Evolutionary conservation across 2,888 invertebrate species (phyloP), one percentile per base, ranked within the genome.

Genomic region (Prosopocoilus inquinatus): DNA sequence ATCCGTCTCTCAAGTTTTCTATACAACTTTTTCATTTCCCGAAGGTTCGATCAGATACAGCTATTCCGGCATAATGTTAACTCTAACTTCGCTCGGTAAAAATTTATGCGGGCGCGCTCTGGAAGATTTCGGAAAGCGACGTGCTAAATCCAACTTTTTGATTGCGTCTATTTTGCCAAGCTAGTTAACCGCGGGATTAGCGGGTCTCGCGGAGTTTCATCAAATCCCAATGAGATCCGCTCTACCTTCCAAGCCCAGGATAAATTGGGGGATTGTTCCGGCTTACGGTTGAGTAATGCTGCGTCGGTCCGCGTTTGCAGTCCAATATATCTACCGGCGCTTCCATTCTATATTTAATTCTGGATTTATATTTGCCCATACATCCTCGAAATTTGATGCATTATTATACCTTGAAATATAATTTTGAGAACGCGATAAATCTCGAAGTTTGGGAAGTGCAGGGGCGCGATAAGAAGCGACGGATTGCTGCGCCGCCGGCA

Each of bases 201-300:
- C 75, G 71, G 70, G 67, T 28, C 70, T 72, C 72, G 72, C 73
- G 67, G 72, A 73, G 75, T 77, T 76, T 75, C 77, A 76, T 77
- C 77, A 77, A 77, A 77, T 76, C 76, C 76, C 76, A 76, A 75
- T 74, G 76, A 76, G 77, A 76, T 75, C 75, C 75, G 72, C 71
- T 28, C 20, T 71, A 72, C 73, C 73, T 72, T 74, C 73, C 71
- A 67, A 70, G 72, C 71, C 72, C 69, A 64, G 75, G 75, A 76
- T 76, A 76, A 76, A 76, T 76, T 76, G 76, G 75, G 76, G 76
- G 75, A 75, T 76, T 75, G 75, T 71, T 73, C 72, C 67, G 75
- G 75, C 75, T 76, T 76, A 75, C 71, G 70, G 77, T 74, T 75
- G 75, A 76, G 74, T 76, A 76, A 76, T 76, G 75, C 72, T 71